These are phyloP conservation scores for Masnerella sp. DNA, from an alignment of 2,888 invertebrate species.

Conservation along the genomic window DNA sequence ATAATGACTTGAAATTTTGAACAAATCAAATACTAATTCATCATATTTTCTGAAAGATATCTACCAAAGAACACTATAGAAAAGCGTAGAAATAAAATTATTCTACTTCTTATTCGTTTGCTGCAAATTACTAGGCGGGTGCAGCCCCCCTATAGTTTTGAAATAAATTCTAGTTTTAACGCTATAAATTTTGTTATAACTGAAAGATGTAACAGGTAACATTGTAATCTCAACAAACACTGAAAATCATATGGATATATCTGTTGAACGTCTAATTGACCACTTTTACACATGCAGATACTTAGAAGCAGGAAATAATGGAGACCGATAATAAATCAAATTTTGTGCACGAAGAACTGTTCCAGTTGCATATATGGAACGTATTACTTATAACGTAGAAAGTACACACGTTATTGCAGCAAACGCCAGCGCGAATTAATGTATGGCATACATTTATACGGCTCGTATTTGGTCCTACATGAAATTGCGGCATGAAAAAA, in stretches of 20 bases:
- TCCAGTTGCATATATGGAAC: conserved; percentile 62
- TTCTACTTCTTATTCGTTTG: too few relatives aligned
- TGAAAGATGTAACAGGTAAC: conserved; percentile 26
- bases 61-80: too few relatives aligned
- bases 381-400: conserved; percentile 61
- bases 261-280: conserved; percentile 47
- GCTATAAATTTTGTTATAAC: too few relatives aligned
- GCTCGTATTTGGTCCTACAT: conserved; percentile 43
- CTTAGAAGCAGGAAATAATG: conserved; percentile 60
- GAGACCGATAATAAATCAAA: conserved; percentile 60
- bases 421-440: conserved; percentile 56
- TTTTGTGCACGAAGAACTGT: conserved; percentile 58
- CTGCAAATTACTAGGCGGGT: too few relatives aligned
- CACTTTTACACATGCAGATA: conserved; percentile 60
- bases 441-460: conserved; percentile 56
- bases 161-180: too few relatives aligned
- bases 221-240: too few relatives aligned
- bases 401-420: conserved; percentile 57
- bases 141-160: too few relatives aligned
- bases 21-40: too few relatives aligned
- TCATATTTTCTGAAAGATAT: too few relatives aligned
- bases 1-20: too few relatives aligned
- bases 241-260: conserved; percentile 48
- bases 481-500: conserved; percentile 49
- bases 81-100: too few relatives aligned